Evolutionary conservation across 1,140 invertebrate genomes (phyloP), one percentile per base, ranked within the genome.

Genomic region (Glomeris maerens): DNA sequence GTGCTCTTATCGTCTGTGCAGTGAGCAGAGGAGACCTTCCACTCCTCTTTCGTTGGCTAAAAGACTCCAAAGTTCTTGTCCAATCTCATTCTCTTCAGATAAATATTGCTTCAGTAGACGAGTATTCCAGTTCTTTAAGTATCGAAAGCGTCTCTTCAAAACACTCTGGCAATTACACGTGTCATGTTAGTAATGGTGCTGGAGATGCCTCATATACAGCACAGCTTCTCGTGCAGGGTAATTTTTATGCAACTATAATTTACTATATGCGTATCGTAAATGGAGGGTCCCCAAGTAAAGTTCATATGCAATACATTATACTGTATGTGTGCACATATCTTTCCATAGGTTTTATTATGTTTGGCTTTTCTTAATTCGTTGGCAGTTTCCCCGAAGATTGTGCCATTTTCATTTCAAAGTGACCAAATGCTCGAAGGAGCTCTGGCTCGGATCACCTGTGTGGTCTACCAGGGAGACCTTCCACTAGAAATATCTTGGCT

Each of bases 11-110:
- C 55, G 84, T 88, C 50, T 96, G 92, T 69, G 84, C 88, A 61
- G 87, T 95, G 57, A 79, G 90, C 62, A 86, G 91, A 70, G 92
- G 92, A 14, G 91, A 97, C 72, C 76, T 87, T 54, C 91, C 91
- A 20, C 80, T 97, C 53, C 81, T 78, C 50, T 89, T 96, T 68
- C 72, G 64, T 40, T 83, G 80, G 80, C 59, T 66, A 13, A 72
- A 78, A 59, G 83, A 91, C 65, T 70, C 27, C 3, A 3, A 75
- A 2, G 75, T 80, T 36, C 62, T 67, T 64, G 83, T 84, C 64
- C 91, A 88, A 68, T 88, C 86, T 46, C 84, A 84, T 49, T 82
- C 83, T 47, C 74, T 95, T 56, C 80, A 88, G 51, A 90, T 94
- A 57, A 84, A 90, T 58, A 79, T 81, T 54, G 83, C 83, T n/a